Conservation (phyloP, 2,888 invertebrate species). For the Hetaerina titia region DNA sequence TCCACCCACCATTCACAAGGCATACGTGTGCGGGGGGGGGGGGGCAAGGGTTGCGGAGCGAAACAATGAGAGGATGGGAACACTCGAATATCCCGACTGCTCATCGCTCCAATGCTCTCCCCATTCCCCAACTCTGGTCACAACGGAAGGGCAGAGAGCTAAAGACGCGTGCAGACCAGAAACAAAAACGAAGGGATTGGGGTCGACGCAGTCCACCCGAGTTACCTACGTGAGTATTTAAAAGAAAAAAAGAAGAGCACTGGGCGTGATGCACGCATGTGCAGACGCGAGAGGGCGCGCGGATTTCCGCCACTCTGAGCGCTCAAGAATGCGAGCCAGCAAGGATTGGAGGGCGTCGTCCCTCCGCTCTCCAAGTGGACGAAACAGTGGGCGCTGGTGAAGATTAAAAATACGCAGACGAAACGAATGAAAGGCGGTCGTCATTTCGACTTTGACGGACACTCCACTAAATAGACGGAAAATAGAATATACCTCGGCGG, state of each 20-base stretch:
- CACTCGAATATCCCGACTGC: conserved; percentile 16
- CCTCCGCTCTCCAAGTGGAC: not conserved
- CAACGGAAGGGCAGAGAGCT: conserved; percentile 23
- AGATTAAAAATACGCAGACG: not conserved
- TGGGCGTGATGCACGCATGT: not conserved
- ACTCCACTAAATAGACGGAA: not conserved
- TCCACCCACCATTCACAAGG: too few relatives aligned
- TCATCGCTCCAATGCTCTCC: not conserved
- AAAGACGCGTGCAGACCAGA: not conserved
- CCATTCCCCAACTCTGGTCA: not conserved
- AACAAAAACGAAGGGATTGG: not conserved
- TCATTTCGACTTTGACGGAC: not conserved
- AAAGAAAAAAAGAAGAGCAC: not conserved
- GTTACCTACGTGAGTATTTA: not conserved
- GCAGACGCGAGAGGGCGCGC: not conserved
- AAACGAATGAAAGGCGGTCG: not conserved
- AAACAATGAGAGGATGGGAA: not conserved
- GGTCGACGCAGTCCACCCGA: not conserved
- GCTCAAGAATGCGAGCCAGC: not conserved
- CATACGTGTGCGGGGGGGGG: not conserved
- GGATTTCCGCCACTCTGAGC: conserved; percentile 22
- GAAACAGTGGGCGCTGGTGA: not conserved
- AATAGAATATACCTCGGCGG: too few relatives aligned
- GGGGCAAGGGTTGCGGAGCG: not conserved
- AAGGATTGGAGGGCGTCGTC: not conserved